Base-by-base conservation (phyloP, 2,797 vertebrate genomes). In the Eurystomus glaucurus region DNA sequence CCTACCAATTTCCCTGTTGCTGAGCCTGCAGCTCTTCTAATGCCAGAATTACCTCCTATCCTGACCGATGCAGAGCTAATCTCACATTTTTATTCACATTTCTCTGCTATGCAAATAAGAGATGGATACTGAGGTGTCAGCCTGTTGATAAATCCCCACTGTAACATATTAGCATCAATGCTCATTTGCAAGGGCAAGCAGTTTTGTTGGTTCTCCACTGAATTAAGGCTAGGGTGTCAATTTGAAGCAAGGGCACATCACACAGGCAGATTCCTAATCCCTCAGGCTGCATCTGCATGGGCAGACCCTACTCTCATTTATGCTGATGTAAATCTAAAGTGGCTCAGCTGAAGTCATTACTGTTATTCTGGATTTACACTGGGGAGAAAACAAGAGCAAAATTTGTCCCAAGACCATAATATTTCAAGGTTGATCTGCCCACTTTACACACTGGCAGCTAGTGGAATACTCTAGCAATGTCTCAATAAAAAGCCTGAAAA, bases 261-360 rank as follows among this genome's bases (percentile, higher is more conserved):
- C 70, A 50, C 43, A 77, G 66, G 22, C 86, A 85, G 90, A 64
- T 1, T 10, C 54, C 84, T 91, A 71, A 94, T 82, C 88, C 90
- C 84, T 80, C 86, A 46, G 78, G 88, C 81, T 90, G 88, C 64
- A 88, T 89, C 84, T 87, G 65, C 75, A 61, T 6, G 55, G 78
- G 37, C 64, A 71, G 51, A 57, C 52, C n/a, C 55, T 77, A 33
- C 75, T 93, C 77, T 96, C 78, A 33, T 89, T 91, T 95, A 66
- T 68, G 75, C 61, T 87, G 84, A 92, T 80, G 70, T 88, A 95
- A 94, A 96, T 92, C 84, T 71, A 86, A 88, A 88, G 60, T 71
- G 71, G 88, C 81, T 92, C 78, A 71, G 88, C 85, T 85, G 92
- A 94, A 94, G 94, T 77, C 86, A 80, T 93, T 95, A 89, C 90